Base-by-base conservation (phyloP, 2,113 vertebrate genomes). In the Gavialis gangeticus region DNA sequence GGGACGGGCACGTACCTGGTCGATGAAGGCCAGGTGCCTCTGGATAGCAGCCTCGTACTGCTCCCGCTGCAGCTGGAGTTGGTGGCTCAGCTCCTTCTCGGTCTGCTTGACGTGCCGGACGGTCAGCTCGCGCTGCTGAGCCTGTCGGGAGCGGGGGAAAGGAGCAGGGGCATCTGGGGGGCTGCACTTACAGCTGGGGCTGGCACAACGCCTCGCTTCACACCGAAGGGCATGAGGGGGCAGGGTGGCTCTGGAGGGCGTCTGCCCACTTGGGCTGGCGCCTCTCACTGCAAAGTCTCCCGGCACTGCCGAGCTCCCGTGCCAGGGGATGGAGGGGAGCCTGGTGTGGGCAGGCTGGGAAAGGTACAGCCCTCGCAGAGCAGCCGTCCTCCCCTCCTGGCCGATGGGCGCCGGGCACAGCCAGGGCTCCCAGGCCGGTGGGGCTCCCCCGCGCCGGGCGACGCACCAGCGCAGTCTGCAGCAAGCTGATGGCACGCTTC, bases 1-100 rank as follows among this genome's bases (percentile, higher is more conserved):
- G 1, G 66, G 2, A 7, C 12, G 46, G 46, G 79, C 18, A 10
- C 3, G 78, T 96, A 99, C 99, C 99, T 99, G 99, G 96, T 99
- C 99, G 0, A 99, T 99, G 97, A 99, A 99, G 8, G 98, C 83
- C 79, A 99, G 97, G 76, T 99, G 99, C 56, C 99, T 98, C 97
- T 99, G 99, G 94, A 99, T 98, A 18, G 99, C 98, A 78, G 98
- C 98, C 93, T 99, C 99, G 0, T 99, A 99, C 57, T 99, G 99
- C 6, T 99, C 98, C 96, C 98, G 98, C 98, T 99, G 99, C 84
- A 98, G 98, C 88, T 96, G 97, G 78, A 99, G 97, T 97, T 97
- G 99, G 46, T 97, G 98, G 77, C 87, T 90, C 5, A 99, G 98
- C 95, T 99, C 99, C 92, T 98, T 98, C 97, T 99, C 99, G 0